phyloP scores from a whole-genome alignment of 2,888 invertebrate species.

The Cheilosia grossa region DNA sequence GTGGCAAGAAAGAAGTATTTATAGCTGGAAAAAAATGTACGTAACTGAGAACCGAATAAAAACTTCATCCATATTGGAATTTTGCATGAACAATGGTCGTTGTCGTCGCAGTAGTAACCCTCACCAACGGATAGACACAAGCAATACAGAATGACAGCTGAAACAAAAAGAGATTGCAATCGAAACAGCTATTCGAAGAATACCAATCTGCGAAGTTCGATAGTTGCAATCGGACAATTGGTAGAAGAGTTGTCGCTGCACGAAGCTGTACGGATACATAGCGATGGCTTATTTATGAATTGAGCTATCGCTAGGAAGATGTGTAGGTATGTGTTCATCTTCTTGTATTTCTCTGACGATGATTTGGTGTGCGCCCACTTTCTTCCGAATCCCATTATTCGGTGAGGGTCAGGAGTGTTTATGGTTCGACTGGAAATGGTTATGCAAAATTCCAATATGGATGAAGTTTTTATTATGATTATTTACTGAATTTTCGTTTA shows the following conservation, averaged over 20 bases:
- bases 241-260: conserved; percentile 32
- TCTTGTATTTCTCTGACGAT: conserved; percentile 1
- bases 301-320: conserved; percentile 36
- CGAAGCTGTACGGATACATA: conserved; percentile 8
- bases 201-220: conserved; percentile 60
- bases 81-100: conserved; percentile 62
- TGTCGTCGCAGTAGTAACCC: conserved; percentile 48
- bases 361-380: neutral
- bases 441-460: too few species aligned
- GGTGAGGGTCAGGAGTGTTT: neutral
- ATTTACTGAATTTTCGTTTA: neutral
- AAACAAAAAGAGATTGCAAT: conserved; percentile 48
- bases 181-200: conserved; percentile 57
- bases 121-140: conserved; percentile 41
- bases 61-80: conserved; percentile 65
- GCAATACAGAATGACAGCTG: conserved; percentile 59
- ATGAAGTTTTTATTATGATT: too few species aligned
- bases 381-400: neutral
- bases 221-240: conserved; percentile 63
- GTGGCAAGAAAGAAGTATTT: conserved; percentile 48
- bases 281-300: conserved; percentile 66
- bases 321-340: neutral
- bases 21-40: conserved; percentile 19
- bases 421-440: conserved; percentile 18
- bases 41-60: conserved; percentile 21